phyloP scores from a whole-genome alignment of 30 jellyfish, hydroid and myxozoan species.

The Hydractinia symbiolongicarpus region DNA sequence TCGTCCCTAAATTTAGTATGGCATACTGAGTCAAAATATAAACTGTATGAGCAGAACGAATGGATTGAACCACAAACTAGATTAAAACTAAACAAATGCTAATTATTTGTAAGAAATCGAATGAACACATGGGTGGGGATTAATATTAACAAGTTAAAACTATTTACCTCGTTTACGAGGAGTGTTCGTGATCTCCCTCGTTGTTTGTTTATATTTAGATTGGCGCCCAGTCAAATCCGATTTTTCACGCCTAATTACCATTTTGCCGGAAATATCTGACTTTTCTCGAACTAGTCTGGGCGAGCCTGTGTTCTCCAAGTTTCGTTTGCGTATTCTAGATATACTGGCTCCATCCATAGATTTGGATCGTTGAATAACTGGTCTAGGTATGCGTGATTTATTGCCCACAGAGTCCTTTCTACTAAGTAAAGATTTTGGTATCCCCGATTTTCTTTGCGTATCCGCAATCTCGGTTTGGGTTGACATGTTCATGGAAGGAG shows the following conservation, averaged over 20 bases:
- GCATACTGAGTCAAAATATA: too few species aligned
- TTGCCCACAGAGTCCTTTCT: neutral
- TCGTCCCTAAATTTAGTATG: too few species aligned
- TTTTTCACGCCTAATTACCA: neutral
- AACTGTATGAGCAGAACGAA: too few species aligned
- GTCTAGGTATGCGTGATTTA: conserved; percentile 26
- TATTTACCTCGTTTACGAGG: too few species aligned
- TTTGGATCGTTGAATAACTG: conserved; percentile 19
- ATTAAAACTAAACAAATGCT: too few species aligned
- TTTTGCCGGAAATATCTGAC: conserved; percentile 9
- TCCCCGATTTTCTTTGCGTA: neutral
- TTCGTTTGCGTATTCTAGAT: neutral
- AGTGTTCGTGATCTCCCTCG: too few species aligned
- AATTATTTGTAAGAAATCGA: too few species aligned
- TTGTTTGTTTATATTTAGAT: neutral
- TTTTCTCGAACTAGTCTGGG: conserved; percentile 13
- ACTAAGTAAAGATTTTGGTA: neutral
- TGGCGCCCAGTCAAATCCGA: conserved; percentile 13
- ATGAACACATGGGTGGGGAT: too few species aligned
- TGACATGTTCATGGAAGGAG: neutral
- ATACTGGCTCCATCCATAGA: conserved; percentile 12
- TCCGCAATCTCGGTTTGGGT: conserved; percentile 17
- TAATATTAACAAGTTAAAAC: too few species aligned
- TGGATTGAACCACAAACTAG: too few species aligned
- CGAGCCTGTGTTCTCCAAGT: neutral